phyloP scores from a whole-genome alignment of 2,113 vertebrate species.

The Amblyopsis rosae region DNA sequence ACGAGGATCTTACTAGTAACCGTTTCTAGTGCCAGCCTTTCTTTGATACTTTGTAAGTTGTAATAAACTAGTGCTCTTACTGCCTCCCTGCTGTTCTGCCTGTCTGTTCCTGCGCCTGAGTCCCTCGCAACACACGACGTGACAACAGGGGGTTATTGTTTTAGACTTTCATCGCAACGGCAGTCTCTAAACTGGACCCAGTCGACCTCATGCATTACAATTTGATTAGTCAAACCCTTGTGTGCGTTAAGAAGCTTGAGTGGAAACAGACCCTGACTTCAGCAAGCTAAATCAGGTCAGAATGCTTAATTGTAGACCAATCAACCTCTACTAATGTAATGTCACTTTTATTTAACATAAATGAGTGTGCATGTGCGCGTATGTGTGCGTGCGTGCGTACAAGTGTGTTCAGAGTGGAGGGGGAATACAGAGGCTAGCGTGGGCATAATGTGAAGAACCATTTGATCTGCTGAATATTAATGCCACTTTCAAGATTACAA shows the following conservation, averaged over 20 bases:
- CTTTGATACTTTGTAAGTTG: too few relatives aligned
- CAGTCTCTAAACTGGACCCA: not conserved
- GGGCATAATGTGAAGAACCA: constrained; percentile 75
- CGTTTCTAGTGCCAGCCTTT: too few relatives aligned
- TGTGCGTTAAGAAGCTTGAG: constrained; percentile 52
- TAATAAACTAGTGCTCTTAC: too few relatives aligned
- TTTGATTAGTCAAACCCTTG: constrained; percentile 60
- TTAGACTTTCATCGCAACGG: not conserved
- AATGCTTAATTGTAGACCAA: constrained; percentile 82
- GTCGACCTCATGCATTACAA: constrained; percentile 34
- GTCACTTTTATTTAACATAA: constrained; percentile 82
- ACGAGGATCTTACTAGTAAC: too few relatives aligned
- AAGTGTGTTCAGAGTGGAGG: constrained; percentile 59
- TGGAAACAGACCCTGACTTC: constrained; percentile 45
- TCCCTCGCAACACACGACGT: too few relatives aligned
- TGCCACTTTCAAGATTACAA: constrained; percentile 78
- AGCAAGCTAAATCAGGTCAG: constrained; percentile 76
- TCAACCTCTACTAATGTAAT: constrained; percentile 79
- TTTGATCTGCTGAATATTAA: constrained; percentile 85
- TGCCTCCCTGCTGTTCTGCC: too few relatives aligned
- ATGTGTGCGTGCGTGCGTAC: too few relatives aligned
- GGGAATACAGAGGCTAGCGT: constrained; percentile 52
- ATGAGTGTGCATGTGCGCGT: constrained; percentile 70
- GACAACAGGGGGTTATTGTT: constrained; percentile 24
- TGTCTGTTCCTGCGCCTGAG: too few relatives aligned